Evolutionary conservation across 2,888 invertebrate species (phyloP).

Genomic region (Euphydryas editha): DNA sequence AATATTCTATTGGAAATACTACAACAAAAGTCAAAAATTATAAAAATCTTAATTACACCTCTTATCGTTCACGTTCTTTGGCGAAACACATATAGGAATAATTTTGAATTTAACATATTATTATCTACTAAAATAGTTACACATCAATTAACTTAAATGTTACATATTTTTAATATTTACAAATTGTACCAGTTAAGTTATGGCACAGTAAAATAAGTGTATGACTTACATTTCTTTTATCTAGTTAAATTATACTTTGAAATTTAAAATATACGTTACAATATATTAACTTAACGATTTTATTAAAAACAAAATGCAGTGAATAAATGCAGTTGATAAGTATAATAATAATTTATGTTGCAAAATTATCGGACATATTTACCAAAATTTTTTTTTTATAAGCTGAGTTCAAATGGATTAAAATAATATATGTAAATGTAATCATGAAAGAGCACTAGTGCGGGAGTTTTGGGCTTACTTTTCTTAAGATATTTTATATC

Average conservation of each 20-base stretch:
- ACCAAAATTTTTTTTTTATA: too few species aligned
- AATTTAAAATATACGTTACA: background rate
- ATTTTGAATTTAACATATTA: slow-evolving; percentile 39
- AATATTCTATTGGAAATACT: slow-evolving; percentile 43
- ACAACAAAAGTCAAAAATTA: slow-evolving; percentile 47
- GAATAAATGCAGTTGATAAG: slow-evolving; percentile 48
- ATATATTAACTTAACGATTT: background rate
- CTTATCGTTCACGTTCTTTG: slow-evolving; percentile 49
- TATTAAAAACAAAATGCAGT: slow-evolving; percentile 38
- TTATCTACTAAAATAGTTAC: slow-evolving; percentile 19
- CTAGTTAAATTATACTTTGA: slow-evolving; percentile 2
- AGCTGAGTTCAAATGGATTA: too few species aligned
- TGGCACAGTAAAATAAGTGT: slow-evolving; percentile 40
- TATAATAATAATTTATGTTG: slow-evolving; percentile 11
- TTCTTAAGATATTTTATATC: too few species aligned
- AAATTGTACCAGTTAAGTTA: slow-evolving; percentile 46
- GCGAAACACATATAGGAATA: slow-evolving; percentile 48
- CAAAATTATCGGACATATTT: too few species aligned
- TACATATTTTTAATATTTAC: slow-evolving; percentile 49
- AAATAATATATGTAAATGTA: too few species aligned
- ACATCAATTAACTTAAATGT: slow-evolving; percentile 38
- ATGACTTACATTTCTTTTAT: slow-evolving; percentile 18
- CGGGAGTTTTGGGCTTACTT: too few species aligned
- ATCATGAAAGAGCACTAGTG: too few species aligned
- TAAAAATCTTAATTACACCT: slow-evolving; percentile 49